Conservation (phyloP, 2,113 vertebrate species). For the Hucho hucho region DNA sequence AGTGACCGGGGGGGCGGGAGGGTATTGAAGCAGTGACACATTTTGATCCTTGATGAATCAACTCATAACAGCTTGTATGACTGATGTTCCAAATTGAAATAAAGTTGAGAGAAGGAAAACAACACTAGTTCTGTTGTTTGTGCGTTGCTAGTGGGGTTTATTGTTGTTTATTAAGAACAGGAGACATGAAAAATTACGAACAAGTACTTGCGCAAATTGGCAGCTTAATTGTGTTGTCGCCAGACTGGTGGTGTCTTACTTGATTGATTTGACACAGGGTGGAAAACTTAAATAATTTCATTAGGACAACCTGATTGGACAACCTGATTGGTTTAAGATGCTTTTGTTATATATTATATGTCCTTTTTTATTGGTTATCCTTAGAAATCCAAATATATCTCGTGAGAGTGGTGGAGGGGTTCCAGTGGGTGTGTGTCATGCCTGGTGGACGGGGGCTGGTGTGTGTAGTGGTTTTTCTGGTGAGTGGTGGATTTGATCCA, state of each 20-base stretch:
- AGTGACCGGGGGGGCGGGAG: too few relatives aligned
- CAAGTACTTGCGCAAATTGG: conserved; percentile 20
- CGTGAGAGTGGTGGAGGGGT: too few relatives aligned
- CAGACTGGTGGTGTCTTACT: not conserved
- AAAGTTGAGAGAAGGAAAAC: not conserved
- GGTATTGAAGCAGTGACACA: too few relatives aligned
- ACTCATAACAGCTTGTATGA: conserved; percentile 5
- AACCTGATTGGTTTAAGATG: not conserved
- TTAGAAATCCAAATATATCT: too few relatives aligned
- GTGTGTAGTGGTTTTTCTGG: too few relatives aligned
- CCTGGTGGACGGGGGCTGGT: too few relatives aligned
- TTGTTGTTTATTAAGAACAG: conserved; percentile 11
- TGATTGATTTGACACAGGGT: conserved; percentile 21
- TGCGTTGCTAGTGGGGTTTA: not conserved
- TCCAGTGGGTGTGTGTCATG: too few relatives aligned
- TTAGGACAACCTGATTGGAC: not conserved
- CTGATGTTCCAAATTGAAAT: conserved; percentile 18
- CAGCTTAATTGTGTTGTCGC: not conserved
- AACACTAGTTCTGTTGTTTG: not conserved
- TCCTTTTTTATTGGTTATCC: too few relatives aligned
- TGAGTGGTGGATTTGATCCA: too few relatives aligned
- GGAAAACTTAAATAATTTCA: not conserved
- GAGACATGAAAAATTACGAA: conserved; percentile 21
- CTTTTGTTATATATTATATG: not conserved
- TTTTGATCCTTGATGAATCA: too few relatives aligned